Percentiles rank a stretch among this genome's conserved stretches.
Conservation (phyloP, 2,797 vertebrate genomes). For the Rhinogobio ventralis region DNA sequence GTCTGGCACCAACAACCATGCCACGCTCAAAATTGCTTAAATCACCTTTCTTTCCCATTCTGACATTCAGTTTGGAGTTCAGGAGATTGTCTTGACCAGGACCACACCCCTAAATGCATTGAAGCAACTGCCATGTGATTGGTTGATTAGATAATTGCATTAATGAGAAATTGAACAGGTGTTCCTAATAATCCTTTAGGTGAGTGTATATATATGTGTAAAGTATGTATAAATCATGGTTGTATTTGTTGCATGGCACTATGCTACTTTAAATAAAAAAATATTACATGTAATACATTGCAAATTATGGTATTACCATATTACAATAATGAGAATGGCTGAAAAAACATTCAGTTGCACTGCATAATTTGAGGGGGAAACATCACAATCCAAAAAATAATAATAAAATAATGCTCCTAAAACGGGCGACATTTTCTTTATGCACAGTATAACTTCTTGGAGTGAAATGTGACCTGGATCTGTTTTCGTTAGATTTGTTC, state of each 20-base stretch:
- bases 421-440: not conserved
- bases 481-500: not conserved
- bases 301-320: not conserved
- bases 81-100: no score
- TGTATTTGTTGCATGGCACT: not conserved
- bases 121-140: no score
- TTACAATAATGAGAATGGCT: not conserved
- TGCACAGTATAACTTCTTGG: not conserved
- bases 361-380: not conserved
- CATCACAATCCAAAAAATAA: not conserved
- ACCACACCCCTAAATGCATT: no score
- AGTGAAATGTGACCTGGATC: constrained; percentile 1
- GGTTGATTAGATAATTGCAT: no score
- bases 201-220: no score
- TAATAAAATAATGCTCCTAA: not conserved
- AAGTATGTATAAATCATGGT: not conserved
- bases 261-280: not conserved
- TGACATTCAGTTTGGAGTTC: no score
- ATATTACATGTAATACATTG: not conserved
- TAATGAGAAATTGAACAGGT: no score
- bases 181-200: no score
- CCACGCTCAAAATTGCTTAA: no score
- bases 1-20: no score
- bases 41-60: no score
- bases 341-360: not conserved